These are phyloP conservation scores for Rutilus rutilus DNA, from an alignment of 2,113 vertebrate genomes.

Conservation along the genomic window DNA sequence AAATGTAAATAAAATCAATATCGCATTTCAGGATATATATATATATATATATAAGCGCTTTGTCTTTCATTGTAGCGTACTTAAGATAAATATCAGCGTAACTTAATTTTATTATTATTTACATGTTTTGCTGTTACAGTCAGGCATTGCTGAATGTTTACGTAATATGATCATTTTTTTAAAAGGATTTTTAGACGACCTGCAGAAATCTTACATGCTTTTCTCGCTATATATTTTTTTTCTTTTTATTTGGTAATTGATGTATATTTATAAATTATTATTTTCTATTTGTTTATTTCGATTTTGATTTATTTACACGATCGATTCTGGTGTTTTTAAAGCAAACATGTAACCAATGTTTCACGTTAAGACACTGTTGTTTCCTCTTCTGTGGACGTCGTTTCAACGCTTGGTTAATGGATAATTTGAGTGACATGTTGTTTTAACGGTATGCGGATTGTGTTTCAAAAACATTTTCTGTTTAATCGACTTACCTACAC, in stretches of 20 bases:
- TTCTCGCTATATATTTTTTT: neutral
- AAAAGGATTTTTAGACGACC: neutral
- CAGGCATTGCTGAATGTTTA: constrained; percentile 11
- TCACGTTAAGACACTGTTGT: neutral
- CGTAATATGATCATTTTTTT: neutral
- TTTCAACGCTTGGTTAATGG: constrained; percentile 12
- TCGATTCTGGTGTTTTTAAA: neutral
- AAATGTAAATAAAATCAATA: neutral
- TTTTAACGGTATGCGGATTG: neutral
- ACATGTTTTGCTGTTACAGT: neutral
- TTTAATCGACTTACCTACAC: neutral
- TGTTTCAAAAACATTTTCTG: neutral
- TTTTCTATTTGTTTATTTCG: neutral
- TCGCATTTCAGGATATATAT: too few relatives aligned
- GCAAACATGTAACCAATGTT: neutral
- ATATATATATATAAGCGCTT: too few relatives aligned
- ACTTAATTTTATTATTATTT: neutral
- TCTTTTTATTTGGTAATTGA: too few relatives aligned
- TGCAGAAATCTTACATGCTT: neutral
- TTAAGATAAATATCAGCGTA: neutral
- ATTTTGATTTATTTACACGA: neutral
- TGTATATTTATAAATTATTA: neutral
- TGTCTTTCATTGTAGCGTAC: neutral
- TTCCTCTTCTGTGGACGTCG: constrained; percentile 11
- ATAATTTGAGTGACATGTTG: constrained; percentile 2